These are phyloP conservation scores for Hapalemur alaotrensis DNA, from an alignment of 2,797 vertebrate genomes.

Conservation along the genomic window DNA sequence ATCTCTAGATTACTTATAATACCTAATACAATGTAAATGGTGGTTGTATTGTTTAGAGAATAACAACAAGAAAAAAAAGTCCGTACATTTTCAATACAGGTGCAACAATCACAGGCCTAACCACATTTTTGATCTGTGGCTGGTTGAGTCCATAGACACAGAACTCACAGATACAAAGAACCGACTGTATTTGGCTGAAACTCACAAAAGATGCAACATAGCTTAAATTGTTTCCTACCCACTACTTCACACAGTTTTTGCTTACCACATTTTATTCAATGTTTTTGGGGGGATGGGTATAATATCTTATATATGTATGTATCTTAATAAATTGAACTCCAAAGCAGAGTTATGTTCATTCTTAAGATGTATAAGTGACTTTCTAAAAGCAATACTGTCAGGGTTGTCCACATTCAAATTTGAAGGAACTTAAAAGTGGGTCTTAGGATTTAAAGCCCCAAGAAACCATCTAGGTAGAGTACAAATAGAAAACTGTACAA, in stretches of 20 bases:
- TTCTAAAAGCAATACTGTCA: neutral
- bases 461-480: neutral
- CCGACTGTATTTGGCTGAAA: neutral
- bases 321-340: neutral
- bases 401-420: neutral
- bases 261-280: neutral
- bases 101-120: too few relatives aligned
- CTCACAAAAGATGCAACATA: neutral
- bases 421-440: neutral
- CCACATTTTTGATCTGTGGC: neutral
- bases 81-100: neutral
- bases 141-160: neutral
- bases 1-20: neutral
- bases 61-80: neutral
- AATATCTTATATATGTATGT: neutral
- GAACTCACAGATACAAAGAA: neutral
- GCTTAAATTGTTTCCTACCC: neutral
- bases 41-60: neutral
- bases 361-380: slow-evolving; percentile 6
- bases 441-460: neutral
- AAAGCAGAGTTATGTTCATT: neutral
- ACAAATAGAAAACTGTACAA: neutral
- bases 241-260: neutral
- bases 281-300: neutral
- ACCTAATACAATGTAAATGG: neutral